These are phyloP conservation scores for Etheostoma cragini DNA, from an alignment of 2,113 vertebrate species.

Conservation along the genomic window DNA sequence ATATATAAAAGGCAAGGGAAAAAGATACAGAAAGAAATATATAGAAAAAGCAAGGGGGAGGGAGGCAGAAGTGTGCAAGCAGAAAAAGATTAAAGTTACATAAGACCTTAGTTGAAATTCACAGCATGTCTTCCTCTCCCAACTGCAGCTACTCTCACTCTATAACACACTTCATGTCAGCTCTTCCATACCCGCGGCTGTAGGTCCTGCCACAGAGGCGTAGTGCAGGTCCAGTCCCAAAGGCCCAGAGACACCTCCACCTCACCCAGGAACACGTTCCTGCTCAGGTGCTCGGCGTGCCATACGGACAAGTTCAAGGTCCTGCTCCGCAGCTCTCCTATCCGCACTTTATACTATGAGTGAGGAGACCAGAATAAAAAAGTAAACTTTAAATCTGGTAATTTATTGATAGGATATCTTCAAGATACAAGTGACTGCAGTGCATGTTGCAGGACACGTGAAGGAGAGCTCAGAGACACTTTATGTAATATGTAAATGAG, in stretches of 20 bases:
- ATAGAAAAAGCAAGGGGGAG: slow-evolving; percentile 4
- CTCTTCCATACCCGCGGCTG: slow-evolving; percentile 88
- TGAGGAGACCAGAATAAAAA: neutral
- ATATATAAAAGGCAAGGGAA: slow-evolving; percentile 16
- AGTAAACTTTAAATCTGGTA: neutral
- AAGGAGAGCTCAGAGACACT: neutral
- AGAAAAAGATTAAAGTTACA: slow-evolving; percentile 65
- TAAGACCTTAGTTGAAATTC: slow-evolving; percentile 79
- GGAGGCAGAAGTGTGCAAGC: slow-evolving; percentile 31
- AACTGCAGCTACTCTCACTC: slow-evolving; percentile 29
- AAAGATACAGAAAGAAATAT: slow-evolving; percentile 1
- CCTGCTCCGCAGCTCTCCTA: slow-evolving; percentile 87
- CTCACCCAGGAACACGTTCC: slow-evolving; percentile 95
- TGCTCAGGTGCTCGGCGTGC: slow-evolving; percentile 91
- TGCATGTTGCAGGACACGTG: slow-evolving; percentile 2
- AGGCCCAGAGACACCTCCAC: slow-evolving; percentile 87
- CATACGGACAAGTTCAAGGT: slow-evolving; percentile 95
- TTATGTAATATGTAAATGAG: slow-evolving; percentile 34
- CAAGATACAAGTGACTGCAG: neutral
- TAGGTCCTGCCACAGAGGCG: slow-evolving; percentile 88
- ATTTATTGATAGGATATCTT: neutral
- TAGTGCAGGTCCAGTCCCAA: slow-evolving; percentile 91
- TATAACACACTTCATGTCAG: neutral
- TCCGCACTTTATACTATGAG: slow-evolving; percentile 89
- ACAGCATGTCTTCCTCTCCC: slow-evolving; percentile 66